phyloP scores from a whole-genome alignment of 1,140 invertebrate species.

The Lepidurus apus region DNA sequence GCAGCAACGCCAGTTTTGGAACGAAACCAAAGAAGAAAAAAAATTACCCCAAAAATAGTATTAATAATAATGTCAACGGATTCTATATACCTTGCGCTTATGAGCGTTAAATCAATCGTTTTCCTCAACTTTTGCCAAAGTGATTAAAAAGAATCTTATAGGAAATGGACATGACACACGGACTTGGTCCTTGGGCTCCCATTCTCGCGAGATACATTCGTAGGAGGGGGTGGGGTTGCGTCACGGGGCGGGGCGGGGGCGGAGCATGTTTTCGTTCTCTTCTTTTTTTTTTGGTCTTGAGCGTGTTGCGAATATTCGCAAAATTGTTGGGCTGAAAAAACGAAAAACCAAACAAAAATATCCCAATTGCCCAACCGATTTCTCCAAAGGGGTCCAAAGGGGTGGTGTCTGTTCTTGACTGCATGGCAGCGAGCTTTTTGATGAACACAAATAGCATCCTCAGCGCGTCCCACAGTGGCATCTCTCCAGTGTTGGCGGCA shows the following conservation, averaged over 20 bases:
- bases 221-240: not conserved
- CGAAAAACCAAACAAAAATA: no score
- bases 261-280: not conserved
- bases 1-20: not conserved
- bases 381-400: not conserved
- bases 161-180: not conserved
- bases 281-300: constrained; percentile 11
- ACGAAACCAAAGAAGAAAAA: not conserved
- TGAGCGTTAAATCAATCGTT: no score
- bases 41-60: no score
- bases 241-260: not conserved
- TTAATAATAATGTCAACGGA: no score
- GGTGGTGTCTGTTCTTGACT: not conserved
- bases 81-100: no score
- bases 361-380: no score
- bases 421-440: no score
- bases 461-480: no score
- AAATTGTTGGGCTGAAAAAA: not conserved
- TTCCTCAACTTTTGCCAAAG: not conserved
- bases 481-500: no score
- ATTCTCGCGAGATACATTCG: constrained; percentile 13
- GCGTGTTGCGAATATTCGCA: not conserved
- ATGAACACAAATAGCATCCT: no score
- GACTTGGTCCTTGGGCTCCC: constrained; percentile 1
- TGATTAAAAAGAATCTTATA: not conserved